phyloP scores from a whole-genome alignment of 2,113 vertebrate species.

The Austrofundulus limnaeus region DNA sequence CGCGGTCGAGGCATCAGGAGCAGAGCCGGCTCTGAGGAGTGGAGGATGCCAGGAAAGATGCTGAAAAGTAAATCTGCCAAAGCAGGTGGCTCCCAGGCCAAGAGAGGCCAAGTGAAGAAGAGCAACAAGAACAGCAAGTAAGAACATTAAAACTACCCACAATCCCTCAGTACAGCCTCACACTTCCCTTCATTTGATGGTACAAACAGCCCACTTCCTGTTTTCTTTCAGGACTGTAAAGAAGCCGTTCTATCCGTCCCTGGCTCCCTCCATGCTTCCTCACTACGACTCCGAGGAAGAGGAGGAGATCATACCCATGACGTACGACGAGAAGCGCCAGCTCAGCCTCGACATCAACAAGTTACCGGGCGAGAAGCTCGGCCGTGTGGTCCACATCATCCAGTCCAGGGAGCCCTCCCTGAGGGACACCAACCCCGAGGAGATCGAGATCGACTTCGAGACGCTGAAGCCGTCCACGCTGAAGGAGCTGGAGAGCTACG shows the following conservation, averaged over 20 bases:
- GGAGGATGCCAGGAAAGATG: slow-evolving; percentile 72
- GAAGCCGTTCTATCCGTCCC: slow-evolving; percentile 66
- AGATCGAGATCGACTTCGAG: slow-evolving; percentile 95
- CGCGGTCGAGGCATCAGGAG: slow-evolving; percentile 71
- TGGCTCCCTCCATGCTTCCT: slow-evolving; percentile 55
- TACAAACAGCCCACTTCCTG: neutral
- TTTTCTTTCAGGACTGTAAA: slow-evolving; percentile 67
- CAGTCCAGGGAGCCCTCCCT: slow-evolving; percentile 91
- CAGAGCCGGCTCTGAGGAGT: slow-evolving; percentile 72
- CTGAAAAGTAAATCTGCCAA: slow-evolving; percentile 78
- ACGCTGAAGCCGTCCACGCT: slow-evolving; percentile 93
- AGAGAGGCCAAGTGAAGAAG: slow-evolving; percentile 69
- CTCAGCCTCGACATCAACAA: slow-evolving; percentile 96
- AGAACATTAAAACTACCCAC: neutral
- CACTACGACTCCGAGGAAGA: slow-evolving; percentile 92
- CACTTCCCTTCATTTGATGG: neutral
- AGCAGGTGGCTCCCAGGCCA: slow-evolving; percentile 55
- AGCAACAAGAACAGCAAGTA: slow-evolving; percentile 80
- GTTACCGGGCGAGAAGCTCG: slow-evolving; percentile 91
- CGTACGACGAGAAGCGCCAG: slow-evolving; percentile 92
- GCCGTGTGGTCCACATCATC: slow-evolving; percentile 94
- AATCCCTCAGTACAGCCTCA: neutral
- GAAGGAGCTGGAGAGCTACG: slow-evolving; percentile 91
- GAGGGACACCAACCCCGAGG: slow-evolving; percentile 92
- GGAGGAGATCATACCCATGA: slow-evolving; percentile 88